A percentile compares a stretch with the other conserved stretches of the same genome.
These are phyloP conservation scores for Panthera uncia DNA, from an alignment of 2,113 vertebrate genomes.

Conservation along the genomic window DNA sequence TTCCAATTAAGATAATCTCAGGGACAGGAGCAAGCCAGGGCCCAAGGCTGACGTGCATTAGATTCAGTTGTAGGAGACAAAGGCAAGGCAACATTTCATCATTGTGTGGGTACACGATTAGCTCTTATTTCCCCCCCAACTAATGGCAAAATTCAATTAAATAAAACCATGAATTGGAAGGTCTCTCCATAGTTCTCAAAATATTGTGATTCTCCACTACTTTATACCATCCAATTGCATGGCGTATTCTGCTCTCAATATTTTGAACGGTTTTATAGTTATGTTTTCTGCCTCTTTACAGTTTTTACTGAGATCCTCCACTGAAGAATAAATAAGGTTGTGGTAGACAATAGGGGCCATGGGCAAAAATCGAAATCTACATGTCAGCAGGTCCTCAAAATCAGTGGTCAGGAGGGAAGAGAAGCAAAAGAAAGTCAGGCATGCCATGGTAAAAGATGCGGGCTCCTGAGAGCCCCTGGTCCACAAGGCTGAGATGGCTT, in stretches of 20 bases:
- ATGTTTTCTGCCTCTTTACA: not conserved
- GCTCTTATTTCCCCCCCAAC: not conserved
- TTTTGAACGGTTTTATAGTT: not conserved
- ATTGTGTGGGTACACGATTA: not conserved
- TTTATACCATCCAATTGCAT: not conserved
- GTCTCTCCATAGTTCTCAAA: not conserved
- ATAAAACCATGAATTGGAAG: not conserved
- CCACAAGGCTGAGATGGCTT: not conserved
- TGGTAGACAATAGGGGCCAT: not conserved
- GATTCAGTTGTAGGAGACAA: not conserved
- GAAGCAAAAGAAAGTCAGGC: not conserved
- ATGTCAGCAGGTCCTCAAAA: not conserved
- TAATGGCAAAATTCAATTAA: not conserved
- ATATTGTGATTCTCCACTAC: not conserved
- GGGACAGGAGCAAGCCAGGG: not conserved
- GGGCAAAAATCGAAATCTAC: slow-evolving; percentile 2
- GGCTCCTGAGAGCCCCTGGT: not conserved
- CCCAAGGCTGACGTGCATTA: not conserved
- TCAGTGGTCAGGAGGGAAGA: not conserved
- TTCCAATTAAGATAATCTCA: not conserved
- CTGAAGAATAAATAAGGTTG: not conserved
- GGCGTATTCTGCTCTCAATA: not conserved
- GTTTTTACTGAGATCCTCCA: not conserved
- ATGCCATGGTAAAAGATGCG: not conserved
- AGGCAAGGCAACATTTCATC: not conserved